These are phyloP conservation scores for Hedya salicella DNA, from an alignment of 2,888 invertebrate genomes.

Conservation along the genomic window DNA sequence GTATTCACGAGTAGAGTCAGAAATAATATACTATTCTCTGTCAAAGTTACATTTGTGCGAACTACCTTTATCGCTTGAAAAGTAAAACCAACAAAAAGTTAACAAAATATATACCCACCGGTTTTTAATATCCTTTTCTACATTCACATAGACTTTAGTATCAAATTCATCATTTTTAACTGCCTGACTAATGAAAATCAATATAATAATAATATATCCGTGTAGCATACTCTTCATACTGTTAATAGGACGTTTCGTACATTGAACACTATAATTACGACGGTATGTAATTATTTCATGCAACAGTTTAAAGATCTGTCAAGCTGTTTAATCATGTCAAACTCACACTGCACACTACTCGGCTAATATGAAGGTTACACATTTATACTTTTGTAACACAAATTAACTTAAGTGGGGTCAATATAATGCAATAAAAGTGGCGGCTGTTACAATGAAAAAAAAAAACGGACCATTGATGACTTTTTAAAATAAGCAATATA, in stretches of 20 bases:
- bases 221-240: slow-evolving; percentile 3
- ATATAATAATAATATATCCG: background rate
- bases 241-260: slow-evolving; percentile 22
- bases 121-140: too few relatives aligned
- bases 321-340: slow-evolving; percentile 37
- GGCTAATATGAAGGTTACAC: slow-evolving; percentile 2
- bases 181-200: background rate
- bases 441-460: background rate
- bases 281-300: slow-evolving; percentile 32
- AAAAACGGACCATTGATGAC: background rate
- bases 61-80: too few relatives aligned
- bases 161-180: background rate
- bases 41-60: too few relatives aligned
- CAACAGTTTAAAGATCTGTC: slow-evolving; percentile 31
- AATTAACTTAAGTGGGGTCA: slow-evolving; percentile 29
- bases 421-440: background rate
- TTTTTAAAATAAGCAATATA: background rate
- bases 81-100: too few relatives aligned
- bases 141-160: too few relatives aligned
- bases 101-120: too few relatives aligned
- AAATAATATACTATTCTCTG: too few relatives aligned
- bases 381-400: slow-evolving; percentile 25
- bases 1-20: too few relatives aligned
- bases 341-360: slow-evolving; percentile 4
- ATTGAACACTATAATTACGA: slow-evolving; percentile 26